A percentile compares a stretch with the other conserved stretches of the same genome.
phyloP scores from a whole-genome alignment of 2,113 vertebrate species.

The human (Homo sapiens) region GRCh38 chr7:118142501-118143000 shows the following conservation, averaged over 20 bases:
- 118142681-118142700: not conserved
- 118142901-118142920: not conserved
- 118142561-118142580: not conserved
- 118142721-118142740: not conserved
- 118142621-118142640: not conserved
- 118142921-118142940: not conserved
- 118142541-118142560: not conserved
- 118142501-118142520: not conserved
- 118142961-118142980: not conserved
- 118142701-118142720: not conserved
- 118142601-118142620: not conserved
- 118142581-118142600: not conserved
- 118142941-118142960: not conserved
- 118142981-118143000: not conserved
- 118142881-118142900: not conserved
- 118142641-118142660: not conserved
- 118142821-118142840: not conserved
- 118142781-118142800: not conserved
- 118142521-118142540: not conserved
- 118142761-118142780: not conserved
- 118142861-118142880: constrained; percentile 5
- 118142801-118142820: not conserved
- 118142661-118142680: not conserved
- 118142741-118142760: not conserved
- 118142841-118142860: not conserved